Evolutionary conservation across 2,888 invertebrate genomes (phyloP).

Genomic region (Mechanitis mazaeus): DNA sequence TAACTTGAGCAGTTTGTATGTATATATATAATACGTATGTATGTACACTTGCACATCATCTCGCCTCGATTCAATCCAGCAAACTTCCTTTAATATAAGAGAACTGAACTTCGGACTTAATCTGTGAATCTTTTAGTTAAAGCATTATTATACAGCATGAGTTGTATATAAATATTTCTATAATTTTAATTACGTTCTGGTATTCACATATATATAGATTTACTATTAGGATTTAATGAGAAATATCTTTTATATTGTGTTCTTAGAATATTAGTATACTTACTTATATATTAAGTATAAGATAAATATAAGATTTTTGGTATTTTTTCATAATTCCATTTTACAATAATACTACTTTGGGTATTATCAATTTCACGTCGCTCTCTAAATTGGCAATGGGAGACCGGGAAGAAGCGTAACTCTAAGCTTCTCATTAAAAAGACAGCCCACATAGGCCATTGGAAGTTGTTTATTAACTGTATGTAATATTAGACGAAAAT

Average conservation of each 20-base stretch:
- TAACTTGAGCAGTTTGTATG: background rate
- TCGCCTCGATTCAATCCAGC: constrained; percentile 34
- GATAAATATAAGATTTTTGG: too few relatives aligned
- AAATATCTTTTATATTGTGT: too few relatives aligned
- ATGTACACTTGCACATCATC: constrained; percentile 20
- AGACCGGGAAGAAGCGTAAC: constrained; percentile 30
- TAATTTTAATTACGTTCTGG: too few relatives aligned
- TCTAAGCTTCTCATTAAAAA: constrained; percentile 37
- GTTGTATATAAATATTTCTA: too few relatives aligned
- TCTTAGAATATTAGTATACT: too few relatives aligned
- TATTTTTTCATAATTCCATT: too few relatives aligned
- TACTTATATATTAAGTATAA: too few relatives aligned
- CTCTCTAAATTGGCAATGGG: constrained; percentile 35
- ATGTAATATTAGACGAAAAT: constrained; percentile 68
- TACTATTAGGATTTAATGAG: too few relatives aligned
- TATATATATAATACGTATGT: background rate
- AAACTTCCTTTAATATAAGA: constrained; percentile 58
- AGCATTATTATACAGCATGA: constrained; percentile 3
- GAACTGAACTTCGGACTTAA: constrained; percentile 52
- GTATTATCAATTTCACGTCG: constrained; percentile 13
- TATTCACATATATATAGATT: too few relatives aligned
- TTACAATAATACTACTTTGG: constrained; percentile 7
- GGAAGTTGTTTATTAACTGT: constrained; percentile 54
- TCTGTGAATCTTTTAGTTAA: constrained; percentile 36
- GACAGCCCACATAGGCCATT: constrained; percentile 39